phyloP scores from a whole-genome alignment of 2,113 vertebrate species.

The Erythrocercus mccallii region DNA sequence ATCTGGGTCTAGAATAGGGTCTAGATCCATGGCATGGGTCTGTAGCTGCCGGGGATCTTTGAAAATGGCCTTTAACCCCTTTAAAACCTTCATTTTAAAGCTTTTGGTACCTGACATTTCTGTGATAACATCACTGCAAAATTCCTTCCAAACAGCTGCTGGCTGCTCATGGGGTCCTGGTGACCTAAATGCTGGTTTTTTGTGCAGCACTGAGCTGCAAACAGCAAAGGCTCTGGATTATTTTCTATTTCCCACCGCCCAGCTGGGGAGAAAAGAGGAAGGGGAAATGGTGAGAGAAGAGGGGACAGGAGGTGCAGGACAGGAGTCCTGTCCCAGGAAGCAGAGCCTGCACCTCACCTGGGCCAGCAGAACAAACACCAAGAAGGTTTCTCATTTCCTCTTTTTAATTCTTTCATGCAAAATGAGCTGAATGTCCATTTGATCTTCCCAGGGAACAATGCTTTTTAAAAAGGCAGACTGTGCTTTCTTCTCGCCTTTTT shows the following conservation, averaged over 20 bases:
- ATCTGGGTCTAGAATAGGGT: not conserved
- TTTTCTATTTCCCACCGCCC: not conserved
- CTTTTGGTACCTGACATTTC: not conserved
- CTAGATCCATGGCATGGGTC: not conserved
- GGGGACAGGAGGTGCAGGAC: not conserved
- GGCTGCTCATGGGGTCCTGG: not conserved
- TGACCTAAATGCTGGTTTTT: not conserved
- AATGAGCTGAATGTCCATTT: not conserved
- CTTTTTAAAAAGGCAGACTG: not conserved
- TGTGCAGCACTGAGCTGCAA: not conserved
- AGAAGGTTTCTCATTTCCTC: not conserved
- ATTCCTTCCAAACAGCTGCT: not conserved
- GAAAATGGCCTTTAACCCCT: not conserved
- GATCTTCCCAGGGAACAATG: not conserved
- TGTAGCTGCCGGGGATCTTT: not conserved
- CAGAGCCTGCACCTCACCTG: not conserved
- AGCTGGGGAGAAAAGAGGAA: not conserved
- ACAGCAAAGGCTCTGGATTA: not conserved
- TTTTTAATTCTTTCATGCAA: not conserved
- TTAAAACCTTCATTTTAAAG: not conserved
- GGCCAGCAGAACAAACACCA: not conserved
- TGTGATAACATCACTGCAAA: not conserved
- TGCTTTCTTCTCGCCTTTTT: constrained; percentile 38
- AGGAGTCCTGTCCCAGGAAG: not conserved
- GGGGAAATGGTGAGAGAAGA: not conserved